Percentiles rank a stretch among this genome's conserved stretches.
Evolutionary conservation across 1,140 invertebrate genomes (phyloP).

Genomic region (Hermetia illucens): DNA sequence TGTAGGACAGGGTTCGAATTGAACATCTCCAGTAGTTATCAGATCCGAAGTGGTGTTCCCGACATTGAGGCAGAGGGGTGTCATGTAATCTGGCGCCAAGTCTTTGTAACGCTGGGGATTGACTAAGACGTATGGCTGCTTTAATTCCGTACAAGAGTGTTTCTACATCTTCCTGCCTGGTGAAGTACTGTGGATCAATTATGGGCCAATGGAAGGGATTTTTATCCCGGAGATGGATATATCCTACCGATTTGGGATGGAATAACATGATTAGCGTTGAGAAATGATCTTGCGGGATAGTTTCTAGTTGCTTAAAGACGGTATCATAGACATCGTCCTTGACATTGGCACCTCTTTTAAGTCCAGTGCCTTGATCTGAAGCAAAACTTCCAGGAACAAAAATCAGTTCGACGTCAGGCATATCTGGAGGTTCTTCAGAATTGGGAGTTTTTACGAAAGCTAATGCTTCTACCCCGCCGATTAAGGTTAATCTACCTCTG

Average conservation of each 20-base stretch:
- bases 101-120: constrained; percentile 43
- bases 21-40: constrained; percentile 63
- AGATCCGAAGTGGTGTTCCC: constrained; percentile 33
- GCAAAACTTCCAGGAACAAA: constrained; percentile 37
- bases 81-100: constrained; percentile 40
- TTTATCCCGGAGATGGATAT: constrained; percentile 44
- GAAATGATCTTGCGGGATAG: constrained; percentile 38
- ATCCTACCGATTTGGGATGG: constrained; percentile 57
- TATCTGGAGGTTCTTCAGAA: constrained; percentile 34
- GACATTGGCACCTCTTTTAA: constrained; percentile 39
- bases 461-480: constrained; percentile 46
- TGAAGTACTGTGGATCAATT: constrained; percentile 61
- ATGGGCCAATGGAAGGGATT: constrained; percentile 60
- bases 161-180: constrained; percentile 45
- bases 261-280: constrained; percentile 55
- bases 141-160: constrained; percentile 53
- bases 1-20: constrained; percentile 41
- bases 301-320: constrained; percentile 39
- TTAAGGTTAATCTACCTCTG: constrained; percentile 29
- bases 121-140: constrained; percentile 40
- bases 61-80: constrained; percentile 43
- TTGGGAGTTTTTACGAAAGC: constrained; percentile 45
- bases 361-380: constrained; percentile 46
- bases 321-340: constrained; percentile 40
- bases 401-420: constrained; percentile 47